These are phyloP conservation scores for Holacanthella duospinosa DNA, from an alignment of 2,888 invertebrate species.

Conservation along the genomic window DNA sequence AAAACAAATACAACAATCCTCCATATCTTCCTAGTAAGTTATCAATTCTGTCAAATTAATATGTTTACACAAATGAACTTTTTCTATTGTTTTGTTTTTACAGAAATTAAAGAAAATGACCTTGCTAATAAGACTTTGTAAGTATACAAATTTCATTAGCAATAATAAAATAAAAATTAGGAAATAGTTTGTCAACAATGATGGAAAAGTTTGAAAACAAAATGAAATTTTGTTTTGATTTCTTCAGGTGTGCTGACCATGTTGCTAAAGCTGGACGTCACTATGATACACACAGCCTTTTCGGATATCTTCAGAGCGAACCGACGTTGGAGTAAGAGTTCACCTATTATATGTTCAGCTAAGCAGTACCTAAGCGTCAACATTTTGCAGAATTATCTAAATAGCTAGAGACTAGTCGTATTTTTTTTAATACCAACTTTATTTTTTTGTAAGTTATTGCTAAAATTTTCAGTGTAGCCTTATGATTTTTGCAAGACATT, in stretches of 20 bases:
- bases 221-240: too few species aligned
- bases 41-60: background rate
- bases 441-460: too few species aligned
- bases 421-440: too few species aligned
- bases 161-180: too few species aligned
- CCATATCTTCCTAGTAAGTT: slow-evolving; percentile 56
- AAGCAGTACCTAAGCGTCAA: too few species aligned
- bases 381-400: too few species aligned
- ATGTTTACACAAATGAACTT: background rate
- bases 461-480: too few species aligned
- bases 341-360: too few species aligned
- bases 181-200: too few species aligned
- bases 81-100: background rate
- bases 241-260: slow-evolving; percentile 33
- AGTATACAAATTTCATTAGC: background rate
- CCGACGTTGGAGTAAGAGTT: slow-evolving; percentile 44
- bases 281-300: slow-evolving; percentile 67
- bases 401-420: too few species aligned
- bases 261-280: slow-evolving; percentile 51
- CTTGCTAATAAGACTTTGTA: background rate
- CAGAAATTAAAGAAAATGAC: background rate
- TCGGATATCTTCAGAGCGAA: slow-evolving; percentile 45
- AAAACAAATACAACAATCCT: slow-evolving; percentile 52
- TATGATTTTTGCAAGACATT: too few species aligned
- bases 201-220: too few species aligned